These are phyloP conservation scores for Dryoscopus gambensis DNA, from an alignment of 2,113 vertebrate species.

Conservation along the genomic window DNA sequence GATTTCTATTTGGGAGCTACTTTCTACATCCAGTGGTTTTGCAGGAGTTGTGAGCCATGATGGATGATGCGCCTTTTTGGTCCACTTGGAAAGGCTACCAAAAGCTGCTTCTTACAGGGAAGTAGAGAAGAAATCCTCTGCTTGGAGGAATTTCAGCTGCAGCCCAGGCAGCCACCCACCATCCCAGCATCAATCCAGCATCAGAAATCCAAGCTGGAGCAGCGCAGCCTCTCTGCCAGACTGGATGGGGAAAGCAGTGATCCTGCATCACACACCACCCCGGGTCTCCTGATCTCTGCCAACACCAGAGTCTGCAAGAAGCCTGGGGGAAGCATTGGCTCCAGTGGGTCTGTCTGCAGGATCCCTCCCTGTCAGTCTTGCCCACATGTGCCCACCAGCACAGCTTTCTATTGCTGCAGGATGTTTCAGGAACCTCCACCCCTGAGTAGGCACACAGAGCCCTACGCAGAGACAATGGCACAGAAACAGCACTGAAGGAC, in stretches of 20 bases:
- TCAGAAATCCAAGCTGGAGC: background rate
- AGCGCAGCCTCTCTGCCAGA: background rate
- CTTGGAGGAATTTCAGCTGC: background rate
- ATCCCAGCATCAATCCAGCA: background rate
- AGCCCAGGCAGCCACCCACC: background rate
- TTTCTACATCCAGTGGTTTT: slow-evolving; percentile 9
- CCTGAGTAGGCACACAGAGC: accelerated
- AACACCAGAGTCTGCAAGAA: background rate
- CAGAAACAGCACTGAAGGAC: background rate
- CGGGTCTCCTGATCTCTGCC: background rate
- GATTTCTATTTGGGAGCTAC: background rate
- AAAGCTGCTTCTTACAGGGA: background rate
- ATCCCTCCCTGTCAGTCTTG: background rate
- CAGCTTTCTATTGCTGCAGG: background rate
- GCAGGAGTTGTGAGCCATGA: background rate
- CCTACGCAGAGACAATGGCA: background rate
- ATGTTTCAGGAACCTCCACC: background rate
- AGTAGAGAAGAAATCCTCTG: background rate
- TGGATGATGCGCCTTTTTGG: background rate
- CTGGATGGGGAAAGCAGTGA: background rate
- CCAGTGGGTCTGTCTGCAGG: background rate
- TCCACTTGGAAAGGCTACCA: background rate
- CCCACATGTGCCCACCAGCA: background rate
- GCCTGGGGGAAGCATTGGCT: background rate
- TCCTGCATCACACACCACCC: background rate